phyloP scores from a whole-genome alignment of 92 coral and sea anemone species.

The Porites lobata region DNA sequence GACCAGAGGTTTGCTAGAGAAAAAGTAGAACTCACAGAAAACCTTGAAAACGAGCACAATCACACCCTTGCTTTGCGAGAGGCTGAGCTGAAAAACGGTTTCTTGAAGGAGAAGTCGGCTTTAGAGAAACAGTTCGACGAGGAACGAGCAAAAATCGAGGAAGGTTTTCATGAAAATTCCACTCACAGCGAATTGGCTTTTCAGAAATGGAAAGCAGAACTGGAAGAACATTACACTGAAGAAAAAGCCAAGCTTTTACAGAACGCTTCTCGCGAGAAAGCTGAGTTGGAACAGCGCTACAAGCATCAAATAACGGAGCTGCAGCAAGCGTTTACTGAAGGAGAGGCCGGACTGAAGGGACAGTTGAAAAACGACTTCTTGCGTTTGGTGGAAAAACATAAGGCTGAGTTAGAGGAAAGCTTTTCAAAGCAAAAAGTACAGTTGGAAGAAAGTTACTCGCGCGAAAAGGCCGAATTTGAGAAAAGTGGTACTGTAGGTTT shows the following conservation, averaged over 20 bases:
- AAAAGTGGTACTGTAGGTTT: slow-evolving; percentile 79
- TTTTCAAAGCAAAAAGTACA: slow-evolving; percentile 78
- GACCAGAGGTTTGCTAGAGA: slow-evolving; percentile 87
- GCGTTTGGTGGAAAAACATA: slow-evolving; percentile 85
- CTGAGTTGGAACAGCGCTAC: slow-evolving; percentile 84
- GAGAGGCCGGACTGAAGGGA: slow-evolving; percentile 95
- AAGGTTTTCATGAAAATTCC: slow-evolving; percentile 78
- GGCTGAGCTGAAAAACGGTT: slow-evolving; percentile 81
- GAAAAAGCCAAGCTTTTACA: slow-evolving; percentile 89
- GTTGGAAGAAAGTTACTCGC: slow-evolving; percentile 83
- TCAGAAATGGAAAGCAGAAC: slow-evolving; percentile 90
- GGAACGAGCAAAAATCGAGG: slow-evolving; percentile 86
- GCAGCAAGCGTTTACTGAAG: slow-evolving; percentile 92
- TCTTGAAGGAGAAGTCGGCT: slow-evolving; percentile 82
- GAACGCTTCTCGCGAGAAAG: slow-evolving; percentile 85
- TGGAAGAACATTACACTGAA: slow-evolving; percentile 87
- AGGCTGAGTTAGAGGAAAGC: slow-evolving; percentile 86
- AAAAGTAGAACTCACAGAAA: slow-evolving; percentile 75
- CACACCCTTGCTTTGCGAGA: slow-evolving; percentile 81
- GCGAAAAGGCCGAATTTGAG: slow-evolving; percentile 84
- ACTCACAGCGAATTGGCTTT: slow-evolving; percentile 81
- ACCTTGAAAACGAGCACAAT: slow-evolving; percentile 79
- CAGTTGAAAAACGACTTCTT: slow-evolving; percentile 96
- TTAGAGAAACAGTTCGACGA: slow-evolving; percentile 81
- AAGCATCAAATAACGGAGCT: slow-evolving; percentile 87